phyloP scores from a whole-genome alignment of 2,797 vertebrate genomes.

The Australoheros facetus region DNA sequence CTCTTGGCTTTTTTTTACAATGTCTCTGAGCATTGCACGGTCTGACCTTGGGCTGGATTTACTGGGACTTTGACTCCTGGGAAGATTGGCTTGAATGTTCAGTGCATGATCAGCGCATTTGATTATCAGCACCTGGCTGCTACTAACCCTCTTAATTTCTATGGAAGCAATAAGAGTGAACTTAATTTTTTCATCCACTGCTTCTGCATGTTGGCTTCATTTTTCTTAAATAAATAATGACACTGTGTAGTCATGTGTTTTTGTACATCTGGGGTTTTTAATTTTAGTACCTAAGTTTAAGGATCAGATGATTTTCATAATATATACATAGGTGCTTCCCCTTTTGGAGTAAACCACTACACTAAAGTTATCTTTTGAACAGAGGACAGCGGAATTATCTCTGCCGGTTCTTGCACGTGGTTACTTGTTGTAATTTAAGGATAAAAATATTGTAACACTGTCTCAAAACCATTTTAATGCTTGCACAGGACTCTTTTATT shows the following conservation, averaged over 20 bases:
- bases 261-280: not conserved
- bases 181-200: not conserved
- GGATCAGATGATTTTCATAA: not conserved
- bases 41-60: not conserved
- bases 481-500: not conserved
- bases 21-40: not conserved
- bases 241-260: not conserved
- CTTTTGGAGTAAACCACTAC: not conserved
- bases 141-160: not conserved
- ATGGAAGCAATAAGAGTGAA: not conserved
- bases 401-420: not conserved
- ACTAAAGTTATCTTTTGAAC: not conserved
- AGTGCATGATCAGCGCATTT: not conserved
- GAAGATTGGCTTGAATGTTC: not conserved
- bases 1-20: not conserved
- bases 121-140: not conserved
- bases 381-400: not conserved
- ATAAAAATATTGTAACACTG: not conserved
- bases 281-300: not conserved
- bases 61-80: not conserved
- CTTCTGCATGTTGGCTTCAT: not conserved
- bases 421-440: not conserved
- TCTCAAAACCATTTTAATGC: not conserved
- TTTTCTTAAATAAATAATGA: not conserved
- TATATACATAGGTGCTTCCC: not conserved